Conservation (phyloP, 2,888 invertebrate species). For the Alcis repandata region DNA sequence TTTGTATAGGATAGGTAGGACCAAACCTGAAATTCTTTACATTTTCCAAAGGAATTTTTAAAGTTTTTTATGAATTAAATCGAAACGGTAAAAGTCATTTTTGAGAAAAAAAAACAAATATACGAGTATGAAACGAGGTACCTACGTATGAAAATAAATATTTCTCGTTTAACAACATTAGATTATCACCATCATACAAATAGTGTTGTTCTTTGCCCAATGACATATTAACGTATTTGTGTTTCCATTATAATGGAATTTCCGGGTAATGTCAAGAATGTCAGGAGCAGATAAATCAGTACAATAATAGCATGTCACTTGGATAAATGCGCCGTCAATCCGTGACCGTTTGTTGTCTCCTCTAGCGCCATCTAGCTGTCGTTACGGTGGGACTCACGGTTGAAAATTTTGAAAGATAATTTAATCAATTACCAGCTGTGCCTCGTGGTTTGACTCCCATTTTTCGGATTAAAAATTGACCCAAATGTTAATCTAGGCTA, state of each 20-base stretch:
- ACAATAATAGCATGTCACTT: constrained; percentile 74
- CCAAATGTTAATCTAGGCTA: no score
- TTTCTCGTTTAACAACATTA: neutral
- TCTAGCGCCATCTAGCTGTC: constrained; percentile 57
- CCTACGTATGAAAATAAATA: no score
- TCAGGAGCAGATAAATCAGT: constrained; percentile 82
- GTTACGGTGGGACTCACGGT: constrained; percentile 64
- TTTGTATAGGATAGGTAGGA: no score
- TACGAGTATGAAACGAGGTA: no score
- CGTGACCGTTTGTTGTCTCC: constrained; percentile 74
- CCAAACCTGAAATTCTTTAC: no score
- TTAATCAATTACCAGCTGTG: no score
- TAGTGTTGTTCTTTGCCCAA: constrained; percentile 35
- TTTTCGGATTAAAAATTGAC: no score
- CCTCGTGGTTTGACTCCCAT: no score
- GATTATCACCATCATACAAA: neutral
- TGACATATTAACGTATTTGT: constrained; percentile 62
- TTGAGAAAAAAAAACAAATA: neutral
- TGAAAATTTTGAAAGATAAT: constrained; percentile 15
- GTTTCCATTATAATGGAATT: constrained; percentile 76
- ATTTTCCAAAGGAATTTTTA: no score
- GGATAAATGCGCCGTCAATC: constrained; percentile 84
- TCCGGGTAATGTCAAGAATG: constrained; percentile 75
- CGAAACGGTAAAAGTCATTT: no score
- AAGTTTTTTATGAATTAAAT: no score